Conservation (phyloP, 2,888 invertebrate species). For the Pseudococcus jackbeardsleyi region DNA sequence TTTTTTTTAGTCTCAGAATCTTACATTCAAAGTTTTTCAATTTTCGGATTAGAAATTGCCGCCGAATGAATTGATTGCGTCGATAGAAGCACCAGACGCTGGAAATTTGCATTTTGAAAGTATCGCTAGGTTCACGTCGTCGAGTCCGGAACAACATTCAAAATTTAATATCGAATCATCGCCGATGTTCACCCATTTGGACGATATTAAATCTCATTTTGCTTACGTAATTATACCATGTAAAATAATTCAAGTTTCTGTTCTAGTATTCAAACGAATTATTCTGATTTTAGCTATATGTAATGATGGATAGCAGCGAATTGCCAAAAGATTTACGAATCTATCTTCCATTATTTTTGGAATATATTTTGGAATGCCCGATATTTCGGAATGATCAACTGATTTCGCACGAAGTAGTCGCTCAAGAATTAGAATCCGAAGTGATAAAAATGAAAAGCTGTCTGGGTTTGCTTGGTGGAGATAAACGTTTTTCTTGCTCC, state of each 20-base stretch:
- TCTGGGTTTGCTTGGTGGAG: conserved; percentile 73
- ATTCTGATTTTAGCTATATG: conserved; percentile 76
- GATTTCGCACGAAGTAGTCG: conserved; percentile 80
- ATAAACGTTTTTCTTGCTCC: conserved; percentile 78
- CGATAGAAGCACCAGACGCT: conserved; percentile 82
- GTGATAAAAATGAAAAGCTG: conserved; percentile 79
- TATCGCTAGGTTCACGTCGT: conserved; percentile 73
- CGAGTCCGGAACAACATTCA: conserved; percentile 71
- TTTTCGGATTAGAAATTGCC: conserved; percentile 75
- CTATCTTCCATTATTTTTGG: conserved; percentile 82
- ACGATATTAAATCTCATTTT: conserved; percentile 86
- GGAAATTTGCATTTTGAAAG: conserved; percentile 80
- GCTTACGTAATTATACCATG: conserved; percentile 76
- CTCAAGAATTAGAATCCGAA: conserved; percentile 83
- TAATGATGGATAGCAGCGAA: conserved; percentile 79
- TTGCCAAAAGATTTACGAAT: conserved; percentile 76
- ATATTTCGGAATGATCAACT: conserved; percentile 75
- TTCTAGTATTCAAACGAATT: not conserved
- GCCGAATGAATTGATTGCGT: conserved; percentile 79
- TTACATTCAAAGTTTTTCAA: not conserved
- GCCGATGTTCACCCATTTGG: conserved; percentile 83
- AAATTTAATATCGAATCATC: conserved; percentile 76
- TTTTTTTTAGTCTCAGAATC: not conserved
- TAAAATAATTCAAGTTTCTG: not conserved
- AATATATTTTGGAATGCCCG: conserved; percentile 83